Conservation (phyloP, 2,888 invertebrate species). For the Calliphora vomitoria region DNA sequence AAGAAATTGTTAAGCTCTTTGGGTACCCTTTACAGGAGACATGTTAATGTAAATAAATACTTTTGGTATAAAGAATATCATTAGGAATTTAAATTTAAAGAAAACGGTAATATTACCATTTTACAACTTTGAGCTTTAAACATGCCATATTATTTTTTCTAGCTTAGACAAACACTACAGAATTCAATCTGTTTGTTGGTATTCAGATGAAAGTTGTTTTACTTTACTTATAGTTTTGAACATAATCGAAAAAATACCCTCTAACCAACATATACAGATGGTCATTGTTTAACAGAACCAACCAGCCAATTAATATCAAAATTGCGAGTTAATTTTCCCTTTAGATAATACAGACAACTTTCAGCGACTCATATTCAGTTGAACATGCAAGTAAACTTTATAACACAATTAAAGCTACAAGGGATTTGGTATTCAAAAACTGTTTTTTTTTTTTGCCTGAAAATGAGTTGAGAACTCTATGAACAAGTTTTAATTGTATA, state of each 20-base stretch:
- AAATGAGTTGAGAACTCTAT: neutral
- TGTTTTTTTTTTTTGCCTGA: neutral
- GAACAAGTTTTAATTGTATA: neutral
- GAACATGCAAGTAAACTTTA: too few relatives aligned
- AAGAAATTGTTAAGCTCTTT: neutral
- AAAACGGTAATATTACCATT: neutral
- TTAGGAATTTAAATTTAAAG: slow-evolving; percentile 5
- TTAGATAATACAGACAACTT: too few relatives aligned
- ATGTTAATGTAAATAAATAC: neutral
- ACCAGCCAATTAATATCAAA: neutral
- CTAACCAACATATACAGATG: neutral
- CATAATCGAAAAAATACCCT: neutral
- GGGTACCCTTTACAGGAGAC: neutral
- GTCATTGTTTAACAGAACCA: neutral
- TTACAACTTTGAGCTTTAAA: too few relatives aligned
- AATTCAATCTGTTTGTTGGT: too few relatives aligned
- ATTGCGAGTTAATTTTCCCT: neutral
- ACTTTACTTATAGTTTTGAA: neutral
- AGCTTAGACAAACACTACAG: too few relatives aligned
- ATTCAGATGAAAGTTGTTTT: too few relatives aligned
- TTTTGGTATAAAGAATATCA: neutral
- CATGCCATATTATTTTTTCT: too few relatives aligned
- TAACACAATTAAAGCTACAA: neutral
- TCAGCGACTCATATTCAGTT: neutral
- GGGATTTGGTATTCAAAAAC: neutral